Conservation (phyloP, 2,888 invertebrate species). For the Pachymerium ferrugineum region DNA sequence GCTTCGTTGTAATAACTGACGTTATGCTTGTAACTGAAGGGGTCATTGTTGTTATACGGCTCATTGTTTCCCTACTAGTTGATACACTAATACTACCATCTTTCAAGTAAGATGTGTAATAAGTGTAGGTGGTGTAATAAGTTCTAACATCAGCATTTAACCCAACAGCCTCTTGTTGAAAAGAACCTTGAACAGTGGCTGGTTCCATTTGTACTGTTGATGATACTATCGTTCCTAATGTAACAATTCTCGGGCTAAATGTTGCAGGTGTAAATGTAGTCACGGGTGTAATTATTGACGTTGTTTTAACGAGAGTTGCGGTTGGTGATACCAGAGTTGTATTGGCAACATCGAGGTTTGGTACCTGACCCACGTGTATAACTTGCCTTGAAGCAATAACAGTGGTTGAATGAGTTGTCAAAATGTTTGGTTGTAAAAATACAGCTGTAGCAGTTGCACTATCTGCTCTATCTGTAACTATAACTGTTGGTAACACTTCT, state of each 20-base stretch:
- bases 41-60: not conserved
- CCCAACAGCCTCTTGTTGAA: no score
- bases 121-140: constrained; percentile 52
- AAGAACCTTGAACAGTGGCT: no score
- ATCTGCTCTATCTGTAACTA: not conserved
- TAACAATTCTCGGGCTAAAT: not conserved
- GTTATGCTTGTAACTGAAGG: not conserved
- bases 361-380: not conserved
- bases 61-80: constrained; percentile 47
- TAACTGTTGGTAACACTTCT: not conserved
- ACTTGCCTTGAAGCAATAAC: not conserved
- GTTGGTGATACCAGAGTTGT: not conserved
- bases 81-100: constrained; percentile 46
- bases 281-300: no score
- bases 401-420: not conserved
- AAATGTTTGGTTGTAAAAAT: not conserved
- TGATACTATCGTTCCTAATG: constrained; percentile 2
- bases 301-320: no score
- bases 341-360: not conserved
- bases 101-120: constrained; percentile 54
- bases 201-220: not conserved
- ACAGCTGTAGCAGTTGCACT: not conserved
- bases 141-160: constrained; percentile 36
- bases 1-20: not conserved
- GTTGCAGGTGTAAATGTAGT: not conserved